Base-by-base conservation (phyloP, 2,797 vertebrate species). In the Lerista edwardsae region DNA sequence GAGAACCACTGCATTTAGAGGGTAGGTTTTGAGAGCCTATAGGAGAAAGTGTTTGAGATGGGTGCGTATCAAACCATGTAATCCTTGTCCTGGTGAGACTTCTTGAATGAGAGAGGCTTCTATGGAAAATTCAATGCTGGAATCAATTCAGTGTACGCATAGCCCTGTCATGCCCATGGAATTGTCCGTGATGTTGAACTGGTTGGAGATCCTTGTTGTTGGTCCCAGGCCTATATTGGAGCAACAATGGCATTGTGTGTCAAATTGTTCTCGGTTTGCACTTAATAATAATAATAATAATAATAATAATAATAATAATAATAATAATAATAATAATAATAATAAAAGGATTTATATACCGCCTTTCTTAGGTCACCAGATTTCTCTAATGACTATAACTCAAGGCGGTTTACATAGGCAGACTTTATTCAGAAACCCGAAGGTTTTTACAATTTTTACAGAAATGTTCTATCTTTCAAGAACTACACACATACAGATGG, bases 21-120 rank as follows among this genome's bases (percentile, higher is more conserved):
- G 94, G 95, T 86, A 95, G 93, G 89, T 85, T 92, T 95, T 86
- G 94, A 96, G 87, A 94, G 84, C 92, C 90, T 96, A 84, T 95
- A 96, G 77, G 94, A 96, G 85, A 95, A 95, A 92, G 93, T 96
- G 79, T 87, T 47, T 47, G 15, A n/a, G 15, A 44, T 55, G 31
- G 9, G 2, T 61, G 1, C 19, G 14, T 19, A 67, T 23, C 62
- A 79, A 41, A 3, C 41, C 10, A 65, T 10, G 3, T 29, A 65
- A 27, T 65, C 12, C 23, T 74, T 59, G 10, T 62, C 2, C 27
- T 27, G 47, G 8, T 44, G 19, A n/a, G n/a, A 3, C 9, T 47
- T 29, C 4, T 27, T 62, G 29, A 11, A 23, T 73, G n/a, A 62
- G 12, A 82, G 25, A 62, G 4, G 39, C 73, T 15, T 61, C 34